Percentiles rank a stretch among this genome's conserved stretches.
phyloP scores from a whole-genome alignment of 1,140 invertebrate species.

The Aricia agestis region DNA sequence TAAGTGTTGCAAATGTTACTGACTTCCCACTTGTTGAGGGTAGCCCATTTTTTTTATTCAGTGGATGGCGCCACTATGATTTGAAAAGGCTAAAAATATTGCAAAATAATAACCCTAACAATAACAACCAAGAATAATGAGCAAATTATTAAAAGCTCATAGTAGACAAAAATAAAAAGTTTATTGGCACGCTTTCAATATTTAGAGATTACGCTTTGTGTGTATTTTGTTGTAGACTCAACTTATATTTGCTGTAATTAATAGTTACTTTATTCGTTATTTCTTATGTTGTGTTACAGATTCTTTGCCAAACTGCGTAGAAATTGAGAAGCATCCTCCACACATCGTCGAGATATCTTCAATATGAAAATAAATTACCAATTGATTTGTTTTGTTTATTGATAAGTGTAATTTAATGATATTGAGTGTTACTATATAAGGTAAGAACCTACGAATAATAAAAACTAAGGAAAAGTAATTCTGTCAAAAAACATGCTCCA shows the following conservation, averaged over 20 bases:
- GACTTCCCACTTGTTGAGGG: too few relatives aligned
- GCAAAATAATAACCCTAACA: too few relatives aligned
- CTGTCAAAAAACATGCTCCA: too few relatives aligned
- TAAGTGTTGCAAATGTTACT: too few relatives aligned
- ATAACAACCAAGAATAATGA: too few relatives aligned
- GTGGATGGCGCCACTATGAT: too few relatives aligned
- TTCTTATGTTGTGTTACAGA: slow-evolving; percentile 37
- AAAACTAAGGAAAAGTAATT: too few relatives aligned
- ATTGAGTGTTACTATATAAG: not conserved
- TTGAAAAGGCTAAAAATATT: too few relatives aligned
- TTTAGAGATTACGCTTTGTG: not conserved
- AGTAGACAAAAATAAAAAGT: too few relatives aligned
- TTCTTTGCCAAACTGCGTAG: slow-evolving; percentile 67
- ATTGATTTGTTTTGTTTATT: slow-evolving; percentile 15
- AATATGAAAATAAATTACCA: slow-evolving; percentile 19
- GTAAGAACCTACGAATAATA: too few relatives aligned
- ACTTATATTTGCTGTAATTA: not conserved
- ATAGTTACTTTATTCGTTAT: not conserved
- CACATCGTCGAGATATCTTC: slow-evolving; percentile 22
- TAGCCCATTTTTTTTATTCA: too few relatives aligned
- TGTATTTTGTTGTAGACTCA: not conserved
- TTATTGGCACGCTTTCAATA: slow-evolving; percentile 1
- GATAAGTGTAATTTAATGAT: slow-evolving; percentile 15
- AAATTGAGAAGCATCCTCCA: slow-evolving; percentile 36
- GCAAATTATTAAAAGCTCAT: too few relatives aligned